Evolutionary conservation across 1,140 invertebrate species (phyloP), one percentile per base, ranked within the genome.

Genomic region (Drosophila carrolli): DNA sequence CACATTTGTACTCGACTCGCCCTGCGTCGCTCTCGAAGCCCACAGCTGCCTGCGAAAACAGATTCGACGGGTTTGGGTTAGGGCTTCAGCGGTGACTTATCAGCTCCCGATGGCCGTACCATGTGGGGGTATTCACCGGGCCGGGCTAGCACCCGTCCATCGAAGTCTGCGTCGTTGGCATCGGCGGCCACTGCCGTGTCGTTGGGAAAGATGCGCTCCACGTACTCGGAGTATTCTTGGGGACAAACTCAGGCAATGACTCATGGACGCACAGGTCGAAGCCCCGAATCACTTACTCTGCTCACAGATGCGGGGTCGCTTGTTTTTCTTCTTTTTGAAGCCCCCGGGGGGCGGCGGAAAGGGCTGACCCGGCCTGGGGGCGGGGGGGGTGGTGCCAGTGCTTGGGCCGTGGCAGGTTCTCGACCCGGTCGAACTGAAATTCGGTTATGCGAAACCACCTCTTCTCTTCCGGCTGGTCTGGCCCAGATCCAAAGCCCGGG

Each of bases 71-170:
- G 38, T 58, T 71, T n/a, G 35, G 35, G 43, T 61, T 55, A 40
- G 37, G 19, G 19, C 23, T 27, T 14, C 29, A 59, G 35, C 51
- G 23, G 16, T 23, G 8, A 9, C 40, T 61, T 70, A 65, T 65
- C 75, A 84, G 58, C 38, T 6, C 23, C 7, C 16, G 7, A 9
- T 47, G 8, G 53, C 41, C 27, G 13, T 81, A 91, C 93, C 92
- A 93, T 93, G 38, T 93, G 93, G 0, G 93, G 92, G 76, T 91
- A 93, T 86, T 93, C 91, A 41, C 85, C 89, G 16, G 88, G 86
- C n/a, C 61, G 55, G 16, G 91, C 92, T 40, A 83, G 65, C 8
- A 79, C 46, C 2, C 92, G 90, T 1, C 92, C 93, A 65, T 92
- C 78, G 41, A 92, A 92, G 16, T 91, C 79, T 4, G 71, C 74